Base-by-base conservation (phyloP, 2,113 vertebrate genomes). In the Clarias gariepinus region DNA sequence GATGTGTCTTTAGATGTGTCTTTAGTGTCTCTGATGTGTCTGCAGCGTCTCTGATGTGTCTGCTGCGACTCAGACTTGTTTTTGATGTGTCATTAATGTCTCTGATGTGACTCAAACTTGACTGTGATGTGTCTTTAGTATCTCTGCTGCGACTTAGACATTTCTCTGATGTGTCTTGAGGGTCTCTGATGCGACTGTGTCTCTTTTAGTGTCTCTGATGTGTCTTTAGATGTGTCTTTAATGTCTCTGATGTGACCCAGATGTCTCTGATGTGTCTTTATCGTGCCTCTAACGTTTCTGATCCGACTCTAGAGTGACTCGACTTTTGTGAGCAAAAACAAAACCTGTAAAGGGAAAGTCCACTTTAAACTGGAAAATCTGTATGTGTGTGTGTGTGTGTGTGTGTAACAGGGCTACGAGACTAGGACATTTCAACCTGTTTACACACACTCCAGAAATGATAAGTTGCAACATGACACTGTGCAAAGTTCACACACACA, bases 401-500 rank as follows among this genome's bases (percentile, higher is more conserved):
- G 28, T 68, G 21, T n/a, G 47, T 80, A 13, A 41, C 58, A 63
- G 36, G 36, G 23, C 36, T 82, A 23, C 28, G 60, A 82, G 41
- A 25, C 60, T 47, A 28, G 60, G 80, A 64, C 80, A 64, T 64
- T 41, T 63, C 64, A 82, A 82, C 36, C 80, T 82, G 80, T 82
- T 64, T 82, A 47, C 60, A 64, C 53, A 79, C 80, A 82, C 60
- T 47, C 60, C 36, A 81, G 79, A 63, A 58, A 81, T 12, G 79
- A 81, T 82, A 41, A 47, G 36, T 82, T 82, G 60, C 80, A 64
- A 82, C 79, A 81, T 63, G 19, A 63, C 5, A 11, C 80, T 82
- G 80, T 64, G 19, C 79, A 81, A 81, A 81, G 79, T 81, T 81
- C 78, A 58, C 6, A 55, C 25, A 77, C 74, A 63, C 79, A 81